phyloP scores from a whole-genome alignment of 1,140 invertebrate genomes.

The Leptoteleia sp. region DNA sequence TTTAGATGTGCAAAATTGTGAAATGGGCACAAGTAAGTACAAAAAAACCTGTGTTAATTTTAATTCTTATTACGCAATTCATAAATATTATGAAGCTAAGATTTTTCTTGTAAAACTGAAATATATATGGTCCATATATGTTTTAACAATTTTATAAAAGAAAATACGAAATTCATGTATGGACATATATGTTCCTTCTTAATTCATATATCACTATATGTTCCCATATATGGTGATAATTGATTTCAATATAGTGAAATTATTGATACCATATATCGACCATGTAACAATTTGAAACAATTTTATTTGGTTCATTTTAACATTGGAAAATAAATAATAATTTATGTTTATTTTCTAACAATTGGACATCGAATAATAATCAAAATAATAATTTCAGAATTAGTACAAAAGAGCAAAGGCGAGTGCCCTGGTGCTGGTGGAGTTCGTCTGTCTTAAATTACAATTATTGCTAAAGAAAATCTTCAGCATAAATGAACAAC shows the following conservation, averaged over 20 bases:
- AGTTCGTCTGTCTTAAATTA: slow-evolving; percentile 67
- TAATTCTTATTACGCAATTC: too few species aligned
- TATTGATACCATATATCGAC: too few species aligned
- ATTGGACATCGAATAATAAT: too few species aligned
- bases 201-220: too few species aligned
- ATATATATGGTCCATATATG: too few species aligned
- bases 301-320: background rate
- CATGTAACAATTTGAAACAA: too few species aligned
- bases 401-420: slow-evolving; percentile 72
- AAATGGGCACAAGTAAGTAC: slow-evolving; percentile 74
- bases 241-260: too few species aligned
- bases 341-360: background rate
- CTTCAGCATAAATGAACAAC: too few species aligned
- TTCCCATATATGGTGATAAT: too few species aligned
- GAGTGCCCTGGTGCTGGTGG: slow-evolving; percentile 73
- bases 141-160: too few species aligned
- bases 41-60: background rate
- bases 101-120: background rate
- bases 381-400: slow-evolving; percentile 70
- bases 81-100: background rate
- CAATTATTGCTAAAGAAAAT: background rate
- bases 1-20: slow-evolving; percentile 74
- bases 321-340: background rate
- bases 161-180: too few species aligned
- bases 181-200: too few species aligned